A percentile compares a stretch with the other conserved stretches of the same genome.
These are phyloP conservation scores for Drosophila sturtevanti DNA, from an alignment of 1,140 invertebrate species.

Conservation along the genomic window DNA sequence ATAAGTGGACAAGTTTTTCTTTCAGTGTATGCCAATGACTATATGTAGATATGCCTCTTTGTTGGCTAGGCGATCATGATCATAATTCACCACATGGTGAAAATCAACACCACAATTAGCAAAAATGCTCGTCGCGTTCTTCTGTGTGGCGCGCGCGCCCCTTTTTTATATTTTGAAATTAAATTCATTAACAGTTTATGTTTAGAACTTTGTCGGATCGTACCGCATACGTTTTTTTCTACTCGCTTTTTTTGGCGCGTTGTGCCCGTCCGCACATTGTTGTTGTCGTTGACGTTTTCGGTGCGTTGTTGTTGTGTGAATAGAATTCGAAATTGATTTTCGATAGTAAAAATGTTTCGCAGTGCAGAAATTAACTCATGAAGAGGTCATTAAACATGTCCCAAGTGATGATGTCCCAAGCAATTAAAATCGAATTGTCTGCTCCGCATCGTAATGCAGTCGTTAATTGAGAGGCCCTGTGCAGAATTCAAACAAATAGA, in stretches of 20 bases:
- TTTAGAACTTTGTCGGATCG: constrained; percentile 57
- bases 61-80: constrained; percentile 7
- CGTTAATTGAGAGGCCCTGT: constrained; percentile 39
- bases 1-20: too few species aligned
- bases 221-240: constrained; percentile 26
- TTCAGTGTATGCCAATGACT: constrained; percentile 20
- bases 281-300: constrained; percentile 20
- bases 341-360: neutral
- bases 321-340: constrained; percentile 5
- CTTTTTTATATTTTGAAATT: constrained; percentile 57
- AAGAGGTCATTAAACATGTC: constrained; percentile 38
- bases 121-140: constrained; percentile 21
- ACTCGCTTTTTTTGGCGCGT: constrained; percentile 7
- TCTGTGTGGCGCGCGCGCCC: constrained; percentile 27
- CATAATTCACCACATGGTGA: constrained; percentile 56
- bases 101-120: constrained; percentile 55
- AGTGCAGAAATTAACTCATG: constrained; percentile 22
- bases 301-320: neutral
- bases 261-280: neutral
- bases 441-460: constrained; percentile 14
- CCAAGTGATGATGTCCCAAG: constrained; percentile 29
- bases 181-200: constrained; percentile 75
- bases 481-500: constrained; percentile 49
- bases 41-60: neutral
- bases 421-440: constrained; percentile 52